Evolutionary conservation across 2,797 vertebrate species (phyloP).

Genomic region (Spinus olivaceus): DNA sequence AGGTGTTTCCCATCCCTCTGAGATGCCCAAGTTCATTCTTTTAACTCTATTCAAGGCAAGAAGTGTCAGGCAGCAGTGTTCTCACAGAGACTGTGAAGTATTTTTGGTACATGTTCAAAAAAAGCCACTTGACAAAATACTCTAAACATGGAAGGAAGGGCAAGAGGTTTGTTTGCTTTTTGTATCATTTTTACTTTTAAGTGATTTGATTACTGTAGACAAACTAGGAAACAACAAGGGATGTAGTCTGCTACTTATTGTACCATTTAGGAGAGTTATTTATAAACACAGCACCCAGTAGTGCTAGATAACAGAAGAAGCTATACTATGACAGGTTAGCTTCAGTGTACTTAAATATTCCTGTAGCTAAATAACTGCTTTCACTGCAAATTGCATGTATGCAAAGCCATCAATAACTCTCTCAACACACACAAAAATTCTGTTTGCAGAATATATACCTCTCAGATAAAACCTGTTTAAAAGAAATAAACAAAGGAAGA

Average conservation of each 20-base stretch:
- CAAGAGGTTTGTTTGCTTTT: neutral
- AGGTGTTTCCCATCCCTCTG: neutral
- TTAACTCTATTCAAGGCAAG: neutral
- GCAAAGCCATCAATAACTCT: neutral
- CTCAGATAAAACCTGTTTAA: neutral
- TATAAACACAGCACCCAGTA: neutral
- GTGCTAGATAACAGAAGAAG: neutral
- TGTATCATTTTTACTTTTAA: neutral
- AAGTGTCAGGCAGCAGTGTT: neutral
- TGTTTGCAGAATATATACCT: neutral
- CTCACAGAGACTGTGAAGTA: neutral
- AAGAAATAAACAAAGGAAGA: neutral
- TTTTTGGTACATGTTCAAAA: neutral
- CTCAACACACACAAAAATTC: neutral
- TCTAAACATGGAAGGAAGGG: neutral
- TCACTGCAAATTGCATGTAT: neutral
- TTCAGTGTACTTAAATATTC: neutral
- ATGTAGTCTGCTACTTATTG: neutral
- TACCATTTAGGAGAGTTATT: neutral
- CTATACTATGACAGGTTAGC: neutral
- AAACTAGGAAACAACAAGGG: neutral
- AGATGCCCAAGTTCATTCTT: neutral
- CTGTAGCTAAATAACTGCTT: neutral
- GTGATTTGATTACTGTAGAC: neutral
- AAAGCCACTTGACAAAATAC: neutral